phyloP scores from a whole-genome alignment of 1,140 invertebrate species.

The Coenobita brevimanus region DNA sequence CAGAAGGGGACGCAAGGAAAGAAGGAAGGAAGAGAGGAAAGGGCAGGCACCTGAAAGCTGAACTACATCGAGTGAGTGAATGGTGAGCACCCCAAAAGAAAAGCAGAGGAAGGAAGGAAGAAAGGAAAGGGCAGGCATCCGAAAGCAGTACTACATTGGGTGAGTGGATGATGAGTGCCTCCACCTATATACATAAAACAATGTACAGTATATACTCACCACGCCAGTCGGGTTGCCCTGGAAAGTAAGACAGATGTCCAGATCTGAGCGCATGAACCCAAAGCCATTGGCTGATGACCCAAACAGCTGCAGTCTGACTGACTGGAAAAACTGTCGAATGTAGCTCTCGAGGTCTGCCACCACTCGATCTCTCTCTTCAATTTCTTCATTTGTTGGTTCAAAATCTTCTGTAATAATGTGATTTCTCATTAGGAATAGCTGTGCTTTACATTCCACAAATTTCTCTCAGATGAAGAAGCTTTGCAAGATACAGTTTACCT shows the following conservation, averaged over 20 bases:
- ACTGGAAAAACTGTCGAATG: conserved; percentile 72
- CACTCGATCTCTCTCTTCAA: conserved; percentile 72
- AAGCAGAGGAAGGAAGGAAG: background rate
- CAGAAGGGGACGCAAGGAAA: no score
- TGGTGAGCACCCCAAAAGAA: background rate
- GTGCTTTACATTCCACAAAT: no score
- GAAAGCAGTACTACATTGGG: no score
- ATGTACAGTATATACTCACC: conserved; percentile 35
- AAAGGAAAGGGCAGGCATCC: no score
- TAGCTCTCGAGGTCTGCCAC: conserved; percentile 73
- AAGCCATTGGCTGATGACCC: conserved; percentile 81
- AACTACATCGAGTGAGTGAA: no score
- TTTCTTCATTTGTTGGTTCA: conserved; percentile 72
- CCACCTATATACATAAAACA: background rate
- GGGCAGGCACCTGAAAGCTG: no score
- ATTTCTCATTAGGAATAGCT: no score
- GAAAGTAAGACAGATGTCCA: conserved; percentile 80
- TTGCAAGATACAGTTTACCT: no score
- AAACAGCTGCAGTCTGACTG: conserved; percentile 76
- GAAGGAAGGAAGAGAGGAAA: no score
- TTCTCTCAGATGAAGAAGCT: no score
- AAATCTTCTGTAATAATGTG: conserved; percentile 72
- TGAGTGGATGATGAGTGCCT: background rate
- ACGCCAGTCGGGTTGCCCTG: conserved; percentile 71
- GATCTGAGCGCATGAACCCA: conserved; percentile 78